A percentile compares a stretch with the other conserved stretches of the same genome.
phyloP scores from a whole-genome alignment of 2,113 vertebrate species.

The Pygoscelis antarcticus region DNA sequence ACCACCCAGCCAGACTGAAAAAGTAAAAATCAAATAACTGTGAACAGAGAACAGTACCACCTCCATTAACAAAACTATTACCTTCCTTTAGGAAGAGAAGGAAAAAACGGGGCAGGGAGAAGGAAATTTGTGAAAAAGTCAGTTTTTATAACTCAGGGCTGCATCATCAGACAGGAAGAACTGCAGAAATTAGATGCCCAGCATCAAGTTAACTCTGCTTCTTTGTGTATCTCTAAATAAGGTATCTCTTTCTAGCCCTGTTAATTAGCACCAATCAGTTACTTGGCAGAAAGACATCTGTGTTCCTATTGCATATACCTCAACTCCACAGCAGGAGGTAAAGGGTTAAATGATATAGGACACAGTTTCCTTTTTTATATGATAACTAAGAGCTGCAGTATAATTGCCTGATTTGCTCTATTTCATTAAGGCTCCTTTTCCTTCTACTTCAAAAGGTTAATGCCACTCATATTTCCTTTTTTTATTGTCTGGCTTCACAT shows the following conservation, averaged over 20 bases:
- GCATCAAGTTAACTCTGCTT: neutral
- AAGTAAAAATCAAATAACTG: neutral
- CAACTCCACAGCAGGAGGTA: neutral
- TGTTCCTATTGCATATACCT: neutral
- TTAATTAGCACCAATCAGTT: neutral
- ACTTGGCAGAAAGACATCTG: neutral
- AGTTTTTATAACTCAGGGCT: neutral
- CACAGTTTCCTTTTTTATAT: slow-evolving; percentile 37
- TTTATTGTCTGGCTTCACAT: slow-evolving; percentile 70
- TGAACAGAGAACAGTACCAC: neutral
- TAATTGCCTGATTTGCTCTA: slow-evolving; percentile 72
- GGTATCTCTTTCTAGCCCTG: neutral
- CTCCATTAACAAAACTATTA: neutral
- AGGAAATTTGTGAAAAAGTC: neutral
- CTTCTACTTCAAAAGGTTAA: slow-evolving; percentile 72
- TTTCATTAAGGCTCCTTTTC: slow-evolving; percentile 68
- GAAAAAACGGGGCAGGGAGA: rapidly evolving
- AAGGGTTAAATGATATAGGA: slow-evolving; percentile 28
- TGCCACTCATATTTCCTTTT: slow-evolving; percentile 69
- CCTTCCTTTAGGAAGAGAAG: neutral
- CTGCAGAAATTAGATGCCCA: neutral
- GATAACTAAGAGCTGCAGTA: slow-evolving; percentile 62
- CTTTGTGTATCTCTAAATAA: neutral
- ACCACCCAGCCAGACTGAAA: neutral
- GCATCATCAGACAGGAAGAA: neutral